Base-by-base conservation (phyloP, 2,888 invertebrate species). In the Stenichneumon culpator region DNA sequence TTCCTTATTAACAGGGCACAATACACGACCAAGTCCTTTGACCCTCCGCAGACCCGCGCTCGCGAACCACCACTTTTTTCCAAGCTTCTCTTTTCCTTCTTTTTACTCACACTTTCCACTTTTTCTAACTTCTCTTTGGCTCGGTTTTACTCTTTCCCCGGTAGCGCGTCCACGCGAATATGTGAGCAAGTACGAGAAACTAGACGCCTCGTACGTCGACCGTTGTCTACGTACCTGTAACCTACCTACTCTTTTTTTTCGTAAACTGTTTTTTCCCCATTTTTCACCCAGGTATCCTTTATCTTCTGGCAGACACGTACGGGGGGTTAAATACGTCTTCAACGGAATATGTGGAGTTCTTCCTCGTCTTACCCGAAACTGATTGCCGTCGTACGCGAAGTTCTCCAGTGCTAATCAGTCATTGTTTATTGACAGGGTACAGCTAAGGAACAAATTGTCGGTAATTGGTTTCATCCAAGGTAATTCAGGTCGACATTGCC, bases 281-380 rank as follows among this genome's bases (percentile, higher is more conserved):
- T 63, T 72, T 60, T 60, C 50, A 25, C 9, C 63, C 16, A 16
- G 63, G 44, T 28, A 50, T 63, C 39, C 63, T 84, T 60, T 70
- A 73, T 74, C 84, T 73, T 57, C 60, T 67, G 79, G 57, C 82
- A 67, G 50, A 79, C 79, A 79, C 68, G 54, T 79, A 75, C 84
- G 65, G 75, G 74, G 78, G 65, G 85, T 86, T 82, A 87, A 86
- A 87, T 81, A 83, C 87, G 83, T 86, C 84, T 86, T 86, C 82
- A 83, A 83, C 75, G 50, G 72, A 74, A 77, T 82, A 83, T 82
- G 78, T 84, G 79, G 74, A 75, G 79, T 79, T 82, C 82, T 79
- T 50, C 70, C 25, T 0, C 57, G 14, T 11, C 22, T 57, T 14
- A 11, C 57, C 25, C 57, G 25, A 25, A 78, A 72, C 77, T 77